phyloP scores from a whole-genome alignment of 2,888 invertebrate species.

The Drosophila borborema region DNA sequence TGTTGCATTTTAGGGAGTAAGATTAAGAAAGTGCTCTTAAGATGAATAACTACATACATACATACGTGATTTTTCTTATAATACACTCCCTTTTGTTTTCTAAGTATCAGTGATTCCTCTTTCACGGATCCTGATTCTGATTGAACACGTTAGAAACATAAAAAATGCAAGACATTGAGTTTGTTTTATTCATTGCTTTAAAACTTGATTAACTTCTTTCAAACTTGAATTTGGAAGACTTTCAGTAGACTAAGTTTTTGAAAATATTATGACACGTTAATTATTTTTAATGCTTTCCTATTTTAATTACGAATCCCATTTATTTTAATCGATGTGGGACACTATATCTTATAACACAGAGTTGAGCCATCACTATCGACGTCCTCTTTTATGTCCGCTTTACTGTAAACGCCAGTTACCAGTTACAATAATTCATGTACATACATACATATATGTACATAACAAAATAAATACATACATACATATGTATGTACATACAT shows the following conservation, averaged over 20 bases:
- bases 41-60: neutral
- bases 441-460: neutral
- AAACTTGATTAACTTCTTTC: neutral
- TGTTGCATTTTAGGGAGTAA: neutral
- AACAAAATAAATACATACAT: constrained; percentile 1
- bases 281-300: too few species aligned
- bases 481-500: neutral
- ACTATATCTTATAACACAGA: neutral
- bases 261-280: too few species aligned
- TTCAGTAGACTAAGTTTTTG: too few species aligned
- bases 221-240: too few species aligned
- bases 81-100: too few species aligned
- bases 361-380: neutral
- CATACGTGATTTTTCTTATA: neutral
- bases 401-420: constrained; percentile 21
- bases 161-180: too few species aligned
- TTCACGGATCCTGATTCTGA: too few species aligned
- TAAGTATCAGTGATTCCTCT: too few species aligned
- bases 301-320: too few species aligned
- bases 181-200: neutral
- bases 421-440: neutral
- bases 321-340: neutral
- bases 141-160: too few species aligned
- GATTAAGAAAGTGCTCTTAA: neutral
- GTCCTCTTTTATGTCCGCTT: constrained; percentile 26